Base-by-base conservation (phyloP, 2,888 invertebrate species). In the Tenthredo notha region DNA sequence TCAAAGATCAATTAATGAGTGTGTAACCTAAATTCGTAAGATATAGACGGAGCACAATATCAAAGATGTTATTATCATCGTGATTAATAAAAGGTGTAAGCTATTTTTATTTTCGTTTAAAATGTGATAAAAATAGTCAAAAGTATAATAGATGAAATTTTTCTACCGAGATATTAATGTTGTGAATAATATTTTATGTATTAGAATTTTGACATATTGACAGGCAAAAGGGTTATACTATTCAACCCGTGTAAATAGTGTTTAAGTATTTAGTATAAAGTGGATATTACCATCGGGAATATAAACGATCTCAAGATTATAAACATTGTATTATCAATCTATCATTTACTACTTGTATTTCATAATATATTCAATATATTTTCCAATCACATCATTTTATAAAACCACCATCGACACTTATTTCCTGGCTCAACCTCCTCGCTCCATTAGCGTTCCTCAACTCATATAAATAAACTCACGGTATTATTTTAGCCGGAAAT, bases 121-220 rank as follows among this genome's bases (percentile, higher is more conserved):
- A 61, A 29, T 2, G 9, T 61, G 33, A 18, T 43, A 18, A 43
- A 10, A 43, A 25, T 5, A 15, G n/a, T n/a, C 5, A 1, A 43
- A 40, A 15, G 21, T 40, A 43, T 5, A 6, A 43, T 10, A 37
- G 21, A 21, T 43, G 43, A 43, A 43, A 21, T 74, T 37, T 43
- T 12, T 40, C 0, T 12, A 18, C 21, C 40, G 40, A n/a, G 29
- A 1, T 43, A 40, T 70, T 37, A 9, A 37, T 18, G 25, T 29
- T 43, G 29, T 43, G 25, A 12, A 21, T 37, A 12, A 47, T 75
- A 47, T 10, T n/a, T 54, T n/a, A 77, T 50, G 33, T 77, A n/a
- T 29, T 50, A 54, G 2, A 25, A 25, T 47, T 84, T 85, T 85
- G 85, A 85, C 85, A 85, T 84, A 85, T 85, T 84, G 85, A 84